Percentiles rank a stretch among this genome's conserved stretches.
phyloP scores from a whole-genome alignment of 2,888 invertebrate genomes.

The Julus scanicus region DNA sequence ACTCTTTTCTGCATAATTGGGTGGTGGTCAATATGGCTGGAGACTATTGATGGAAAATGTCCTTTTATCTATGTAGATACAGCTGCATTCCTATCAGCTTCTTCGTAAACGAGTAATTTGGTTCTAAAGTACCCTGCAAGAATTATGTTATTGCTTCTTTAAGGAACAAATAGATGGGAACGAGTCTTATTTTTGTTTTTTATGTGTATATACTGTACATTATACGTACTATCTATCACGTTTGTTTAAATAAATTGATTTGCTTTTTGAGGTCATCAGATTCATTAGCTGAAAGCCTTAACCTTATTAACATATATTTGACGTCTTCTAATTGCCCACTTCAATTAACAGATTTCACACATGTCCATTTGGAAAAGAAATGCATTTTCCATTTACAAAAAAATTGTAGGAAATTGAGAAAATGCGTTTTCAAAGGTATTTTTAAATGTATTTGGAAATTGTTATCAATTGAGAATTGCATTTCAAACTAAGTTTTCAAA shows the following conservation, averaged over 20 bases:
- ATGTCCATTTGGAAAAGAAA: too few relatives aligned
- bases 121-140: not conserved
- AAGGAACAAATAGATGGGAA: not conserved
- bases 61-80: not conserved
- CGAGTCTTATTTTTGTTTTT: not conserved
- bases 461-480: too few relatives aligned
- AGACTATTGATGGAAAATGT: not conserved
- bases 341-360: not conserved
- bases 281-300: slow-evolving; percentile 13
- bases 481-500: too few relatives aligned
- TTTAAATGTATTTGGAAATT: too few relatives aligned
- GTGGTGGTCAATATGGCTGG: slow-evolving; percentile 10
- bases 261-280: not conserved
- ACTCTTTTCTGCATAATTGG: slow-evolving; percentile 28
- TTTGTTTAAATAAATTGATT: not conserved
- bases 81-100: not conserved
- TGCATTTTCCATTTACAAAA: too few relatives aligned
- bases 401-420: too few relatives aligned
- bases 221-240: not conserved
- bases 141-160: not conserved
- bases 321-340: not conserved
- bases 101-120: not conserved
- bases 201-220: too few relatives aligned
- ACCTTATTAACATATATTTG: slow-evolving; percentile 25
- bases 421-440: too few relatives aligned